A percentile compares a stretch with the other conserved stretches of the same genome.
These are phyloP conservation scores for Schlechtendalia chinensis DNA, from an alignment of 1,140 invertebrate species.

Conservation along the genomic window DNA sequence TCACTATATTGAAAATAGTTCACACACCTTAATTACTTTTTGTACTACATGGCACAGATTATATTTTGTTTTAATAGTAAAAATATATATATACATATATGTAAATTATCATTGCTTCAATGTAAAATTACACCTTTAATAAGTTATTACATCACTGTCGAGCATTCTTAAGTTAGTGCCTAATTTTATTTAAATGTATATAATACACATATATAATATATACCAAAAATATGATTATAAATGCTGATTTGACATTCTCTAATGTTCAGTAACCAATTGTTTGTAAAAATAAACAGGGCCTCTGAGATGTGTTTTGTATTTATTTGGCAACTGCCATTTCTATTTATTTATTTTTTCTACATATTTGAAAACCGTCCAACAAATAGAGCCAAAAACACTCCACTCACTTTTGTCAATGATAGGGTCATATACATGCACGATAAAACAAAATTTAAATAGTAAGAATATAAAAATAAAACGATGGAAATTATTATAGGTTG, in stretches of 20 bases:
- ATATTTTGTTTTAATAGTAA: too few relatives aligned
- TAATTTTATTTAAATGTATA: too few relatives aligned
- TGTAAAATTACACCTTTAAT: too few relatives aligned
- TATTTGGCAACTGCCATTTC: slow-evolving; percentile 16
- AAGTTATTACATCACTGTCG: too few relatives aligned
- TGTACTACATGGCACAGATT: too few relatives aligned
- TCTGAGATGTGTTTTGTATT: neutral
- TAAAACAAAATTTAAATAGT: neutral
- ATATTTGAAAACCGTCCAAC: slow-evolving; percentile 42
- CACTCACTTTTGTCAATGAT: neutral
- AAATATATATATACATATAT: too few relatives aligned
- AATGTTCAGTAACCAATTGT: neutral
- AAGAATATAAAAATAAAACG: neutral
- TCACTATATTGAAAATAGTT: too few relatives aligned
- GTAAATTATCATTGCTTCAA: too few relatives aligned
- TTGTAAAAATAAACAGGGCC: slow-evolving; percentile 13
- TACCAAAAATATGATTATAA: neutral
- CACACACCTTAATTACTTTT: too few relatives aligned
- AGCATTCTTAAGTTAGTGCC: too few relatives aligned
- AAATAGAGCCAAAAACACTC: slow-evolving; percentile 30
- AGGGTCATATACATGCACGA: neutral
- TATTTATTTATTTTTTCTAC: slow-evolving; percentile 13
- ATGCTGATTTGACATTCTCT: neutral
- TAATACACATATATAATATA: neutral
- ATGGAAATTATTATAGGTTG: neutral